Base-by-base conservation (phyloP, 2,113 vertebrate genomes). In the Lathamus discolor region DNA sequence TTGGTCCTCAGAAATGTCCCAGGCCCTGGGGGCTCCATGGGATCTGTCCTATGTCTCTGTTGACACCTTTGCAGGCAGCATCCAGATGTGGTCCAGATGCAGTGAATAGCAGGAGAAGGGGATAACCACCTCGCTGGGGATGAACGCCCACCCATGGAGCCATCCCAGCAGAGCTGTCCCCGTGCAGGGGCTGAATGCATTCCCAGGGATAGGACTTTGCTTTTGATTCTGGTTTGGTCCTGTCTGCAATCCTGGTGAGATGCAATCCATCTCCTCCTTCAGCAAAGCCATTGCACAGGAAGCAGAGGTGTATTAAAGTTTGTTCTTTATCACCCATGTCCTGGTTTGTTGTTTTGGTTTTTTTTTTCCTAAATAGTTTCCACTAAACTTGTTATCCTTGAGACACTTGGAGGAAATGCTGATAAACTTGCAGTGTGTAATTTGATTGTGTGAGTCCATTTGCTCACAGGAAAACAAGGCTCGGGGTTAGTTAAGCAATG, bases 361-460 rank as follows among this genome's bases (percentile, higher is more conserved):
- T 37, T 90, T 89, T 77, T 54, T 72, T 74, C 59, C 79, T 63
- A n/a, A 91, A 74, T 13, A 77, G 67, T 80, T 81, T 83, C 90
- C 69, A 17, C 79, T 95, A 59, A 88, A 86, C 59, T 78, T 6
- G 5, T 93, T 86, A 63, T 70, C 87, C 87, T 46, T 41, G 67
- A 95, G 78, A 88, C 78, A 49, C 84, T 83, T 43, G 82, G 72
- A 88, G 92, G 91, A 96, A 90, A 93, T 39, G 78, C 54, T 88
- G 93, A 92, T 84, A 91, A 90, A 86, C 72, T 93, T 44, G 16
- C 41, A 63, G 75, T 35, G 59, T 82, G 91, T 94, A 69, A 88
- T 93, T 87, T 57, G 82, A 91, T 96, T 95, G 59, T 4, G 3
- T 2, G 59, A 77, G 68, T 49, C 84, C 59, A 16, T 92, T 91